Conservation (phyloP, 92 coral and sea anemone genomes). For the Plumapathes pennacea region DNA sequence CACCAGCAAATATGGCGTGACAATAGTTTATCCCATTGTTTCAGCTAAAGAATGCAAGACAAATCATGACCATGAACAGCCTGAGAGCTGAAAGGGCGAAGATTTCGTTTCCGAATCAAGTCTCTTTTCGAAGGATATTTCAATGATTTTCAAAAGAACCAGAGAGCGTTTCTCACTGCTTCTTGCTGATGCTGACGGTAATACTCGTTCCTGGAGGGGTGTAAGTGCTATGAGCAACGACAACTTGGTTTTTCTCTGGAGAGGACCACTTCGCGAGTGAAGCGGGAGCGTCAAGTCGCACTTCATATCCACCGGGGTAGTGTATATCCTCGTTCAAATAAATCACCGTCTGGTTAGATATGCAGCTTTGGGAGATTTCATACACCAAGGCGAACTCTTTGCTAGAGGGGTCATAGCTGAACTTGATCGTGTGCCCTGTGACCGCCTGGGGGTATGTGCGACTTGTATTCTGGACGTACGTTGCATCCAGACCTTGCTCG, state of each 20-base stretch:
- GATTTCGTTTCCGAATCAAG: too few relatives aligned
- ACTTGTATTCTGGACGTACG: conserved; percentile 77
- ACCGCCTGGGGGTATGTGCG: conserved; percentile 95
- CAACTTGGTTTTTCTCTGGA: conserved; percentile 43
- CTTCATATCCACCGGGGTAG: conserved; percentile 66
- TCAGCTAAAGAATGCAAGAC: too few relatives aligned
- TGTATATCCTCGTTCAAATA: conserved; percentile 74
- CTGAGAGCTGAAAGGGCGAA: too few relatives aligned
- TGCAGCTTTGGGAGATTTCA: conserved; percentile 57
- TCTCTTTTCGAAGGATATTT: too few relatives aligned
- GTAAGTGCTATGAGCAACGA: conserved; percentile 48
- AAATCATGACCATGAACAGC: too few relatives aligned
- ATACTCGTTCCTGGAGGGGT: conserved; percentile 44
- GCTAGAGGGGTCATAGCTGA: conserved; percentile 59
- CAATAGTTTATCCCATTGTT: too few relatives aligned
- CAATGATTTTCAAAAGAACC: too few relatives aligned
- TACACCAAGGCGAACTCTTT: conserved; percentile 67
- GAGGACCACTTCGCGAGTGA: conserved; percentile 74
- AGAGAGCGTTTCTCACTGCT: too few relatives aligned
- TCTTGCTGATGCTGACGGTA: conserved; percentile 14
- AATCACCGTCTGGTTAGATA: conserved; percentile 67
- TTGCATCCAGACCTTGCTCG: conserved; percentile 60
- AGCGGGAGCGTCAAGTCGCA: conserved; percentile 62
- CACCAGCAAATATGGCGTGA: too few relatives aligned
- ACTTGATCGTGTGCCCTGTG: conserved; percentile 79